Base-by-base conservation (phyloP, 2,113 vertebrate genomes). In the Tursiops truncatus region DNA sequence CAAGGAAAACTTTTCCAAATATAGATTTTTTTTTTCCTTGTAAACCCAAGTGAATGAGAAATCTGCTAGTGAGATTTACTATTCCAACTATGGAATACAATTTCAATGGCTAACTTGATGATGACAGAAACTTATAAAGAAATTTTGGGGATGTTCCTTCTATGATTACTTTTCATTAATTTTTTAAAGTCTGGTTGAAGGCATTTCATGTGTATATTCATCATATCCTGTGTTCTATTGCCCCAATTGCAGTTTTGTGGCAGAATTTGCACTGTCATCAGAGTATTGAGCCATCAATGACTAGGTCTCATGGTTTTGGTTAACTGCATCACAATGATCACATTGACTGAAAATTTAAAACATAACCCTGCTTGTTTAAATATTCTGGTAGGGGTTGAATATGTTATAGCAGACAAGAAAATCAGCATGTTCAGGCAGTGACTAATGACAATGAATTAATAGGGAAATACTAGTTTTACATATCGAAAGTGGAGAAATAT, bases 271-370 rank as follows among this genome's bases (percentile, higher is more conserved):
- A 14, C 65, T 93, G 71, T 97, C 90, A 92, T 96, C 71, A 88
- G 26, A 58, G 38, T 91, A 90, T 26, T 68, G 33, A 85, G 47
- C 23, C 13, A 12, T 83, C 85, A 94, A 25, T 91, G 62, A 89
- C 71, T 68, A 36, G 26, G 9, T 89, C 36, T 85, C 33, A 28
- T 88, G 9, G 33, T 96, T 92, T 91, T 93, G 92, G 76, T 88
- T 84, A 96, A 56, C 23, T 91, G 70, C 70, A 68, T 93, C 60
- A 93, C 44, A 36, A 23, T 93, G 94, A 95, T 67, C 68, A 95
- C 90, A 71, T 5, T 77, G 77, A 62, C 53, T 68, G 36, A 83
- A 95, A 94, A 91, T 96, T 76, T 93, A 91, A 92, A 95, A 58
- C 31, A 85, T 41, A 80, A 17, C 47, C 41, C 4, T 80, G 4